Evolutionary conservation across 1,140 invertebrate species (phyloP), one percentile per base, ranked within the genome.

Genomic region (Solenopsis fugax): DNA sequence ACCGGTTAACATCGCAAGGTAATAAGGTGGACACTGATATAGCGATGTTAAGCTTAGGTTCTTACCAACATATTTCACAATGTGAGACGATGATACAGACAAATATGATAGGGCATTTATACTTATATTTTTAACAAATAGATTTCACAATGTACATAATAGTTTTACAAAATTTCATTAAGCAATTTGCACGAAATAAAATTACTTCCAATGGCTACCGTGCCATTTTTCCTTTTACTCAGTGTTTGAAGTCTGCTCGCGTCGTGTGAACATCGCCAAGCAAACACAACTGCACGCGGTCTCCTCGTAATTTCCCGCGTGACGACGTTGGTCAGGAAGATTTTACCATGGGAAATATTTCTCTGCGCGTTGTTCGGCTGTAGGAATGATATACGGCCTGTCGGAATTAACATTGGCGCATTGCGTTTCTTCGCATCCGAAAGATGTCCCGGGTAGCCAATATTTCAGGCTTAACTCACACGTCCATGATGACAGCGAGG

Each of bases 401-500:
- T 76, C 45, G 64, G 81, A 88, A 89, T 85, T 85, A 88, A 89
- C 64, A 87, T 76, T 58, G 67, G 12, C 37, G 16, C 50, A 45
- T 10, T 69, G 45, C 81, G 50, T 88, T 62, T 34, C 87, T 52
- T 76, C 50, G 16, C 52, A 64, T 67, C 37, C 41, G 18, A 80
- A 89, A 87, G 62, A 82, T 76, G 37, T 76, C 41, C 48, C 5
- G 52, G 58, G 10, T 45, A 75, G 52, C 78, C 85, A 87, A 90
- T 89, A 87, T 89, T 77, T 90, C 78, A 76, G 75, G 80, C 85
- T 90, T 89, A 89, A 85, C 85, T 41, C 48, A 50, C n/a, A 64
- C 56, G 29, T 56, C 2, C 41, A 9, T 48, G 37, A 56, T 48
- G 58, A 84, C 71, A 41, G 50, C 5, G 34, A 21, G 13, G 54